Percentiles rank a stretch among this genome's conserved stretches.
Evolutionary conservation across 2,888 invertebrate genomes (phyloP).

Genomic region (Lasioglossum figueresi): DNA sequence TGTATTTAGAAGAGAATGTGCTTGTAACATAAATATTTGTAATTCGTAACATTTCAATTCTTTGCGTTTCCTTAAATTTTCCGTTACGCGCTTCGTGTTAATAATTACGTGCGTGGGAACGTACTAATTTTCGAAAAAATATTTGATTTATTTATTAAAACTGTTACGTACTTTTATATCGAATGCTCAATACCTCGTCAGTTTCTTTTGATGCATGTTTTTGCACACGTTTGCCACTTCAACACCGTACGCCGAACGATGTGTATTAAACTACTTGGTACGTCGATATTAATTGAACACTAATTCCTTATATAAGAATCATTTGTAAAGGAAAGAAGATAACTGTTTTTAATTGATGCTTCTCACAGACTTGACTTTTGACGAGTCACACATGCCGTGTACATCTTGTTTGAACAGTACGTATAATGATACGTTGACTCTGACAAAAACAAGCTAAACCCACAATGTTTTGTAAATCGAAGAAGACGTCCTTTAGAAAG

Average conservation of each 20-base stretch:
- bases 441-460: background rate
- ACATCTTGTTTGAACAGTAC: background rate
- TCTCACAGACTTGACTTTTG: background rate
- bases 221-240: background rate
- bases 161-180: background rate
- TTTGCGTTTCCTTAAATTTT: background rate
- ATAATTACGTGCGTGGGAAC: too few relatives aligned
- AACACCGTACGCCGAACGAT: background rate
- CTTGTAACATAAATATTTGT: background rate
- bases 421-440: background rate
- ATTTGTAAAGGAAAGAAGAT: background rate
- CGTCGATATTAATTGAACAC: background rate
- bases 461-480: background rate
- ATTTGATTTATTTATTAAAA: background rate
- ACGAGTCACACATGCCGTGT: background rate
- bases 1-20: background rate
- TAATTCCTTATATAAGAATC: background rate
- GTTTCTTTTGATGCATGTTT: background rate
- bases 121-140: background rate
- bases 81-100: background rate
- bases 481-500: conserved; percentile 8
- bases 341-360: background rate
- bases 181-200: background rate
- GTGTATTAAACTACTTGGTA: background rate
- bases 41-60: background rate